Percentiles rank a stretch among this genome's conserved stretches.
Conservation (phyloP, 35 echinoderm and acorn worm species). For the Amphiura filiformis region DNA sequence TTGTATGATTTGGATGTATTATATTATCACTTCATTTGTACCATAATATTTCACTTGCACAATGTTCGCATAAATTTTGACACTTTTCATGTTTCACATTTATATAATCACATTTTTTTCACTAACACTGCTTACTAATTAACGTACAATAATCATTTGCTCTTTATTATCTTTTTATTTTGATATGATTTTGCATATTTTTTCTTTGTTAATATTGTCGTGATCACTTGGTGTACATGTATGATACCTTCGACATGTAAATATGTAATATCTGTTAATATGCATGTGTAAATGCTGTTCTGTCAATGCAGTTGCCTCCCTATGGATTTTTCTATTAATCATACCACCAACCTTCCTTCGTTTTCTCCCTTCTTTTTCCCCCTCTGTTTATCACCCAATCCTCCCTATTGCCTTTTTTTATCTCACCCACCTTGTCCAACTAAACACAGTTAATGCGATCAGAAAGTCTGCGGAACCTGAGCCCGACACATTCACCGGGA, state of each 20-base stretch:
- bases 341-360: not conserved
- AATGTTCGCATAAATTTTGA: not conserved
- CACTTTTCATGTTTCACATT: not conserved
- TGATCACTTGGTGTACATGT: not conserved
- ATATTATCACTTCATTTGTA: not conserved
- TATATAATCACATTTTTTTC: not conserved
- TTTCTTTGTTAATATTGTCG: not conserved
- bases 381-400: not conserved
- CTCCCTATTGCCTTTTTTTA: not conserved
- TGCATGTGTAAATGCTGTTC: not conserved
- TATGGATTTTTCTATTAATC: constrained; percentile 76
- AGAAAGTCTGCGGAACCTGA: constrained; percentile 73
- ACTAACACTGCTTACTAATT: not conserved
- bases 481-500: constrained; percentile 48
- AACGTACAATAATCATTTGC: not conserved
- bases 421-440: not conserved
- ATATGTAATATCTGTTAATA: not conserved
- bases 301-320: constrained; percentile 42
- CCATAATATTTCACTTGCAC: not conserved
- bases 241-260: not conserved
- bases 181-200: not conserved
- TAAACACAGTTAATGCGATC: constrained; percentile 60
- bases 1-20: not conserved
- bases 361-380: not conserved
- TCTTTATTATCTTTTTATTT: not conserved